A percentile compares a stretch with the other conserved stretches of the same genome.
phyloP scores from a whole-genome alignment of 2,888 invertebrate genomes.

The Troides aeacus region DNA sequence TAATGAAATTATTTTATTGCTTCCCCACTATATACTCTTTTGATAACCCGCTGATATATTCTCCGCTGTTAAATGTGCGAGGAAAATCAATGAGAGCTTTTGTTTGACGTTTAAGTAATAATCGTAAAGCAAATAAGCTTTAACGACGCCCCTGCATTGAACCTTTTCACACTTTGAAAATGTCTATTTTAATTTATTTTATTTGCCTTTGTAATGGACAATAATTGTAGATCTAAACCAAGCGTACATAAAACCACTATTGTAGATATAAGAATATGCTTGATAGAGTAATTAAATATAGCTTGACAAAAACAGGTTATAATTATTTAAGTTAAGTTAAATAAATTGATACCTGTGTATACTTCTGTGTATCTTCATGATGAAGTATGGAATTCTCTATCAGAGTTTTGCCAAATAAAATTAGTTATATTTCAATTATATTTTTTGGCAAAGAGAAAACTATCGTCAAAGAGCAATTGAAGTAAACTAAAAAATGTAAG shows the following conservation, averaged over 20 bases:
- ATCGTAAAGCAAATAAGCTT: constrained; percentile 24
- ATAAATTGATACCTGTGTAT: too few species aligned
- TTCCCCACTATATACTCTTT: constrained; percentile 8
- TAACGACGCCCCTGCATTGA: constrained; percentile 9
- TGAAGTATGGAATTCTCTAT: too few species aligned
- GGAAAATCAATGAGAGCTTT: constrained; percentile 24
- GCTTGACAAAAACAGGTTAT: too few species aligned
- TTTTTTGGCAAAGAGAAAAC: too few species aligned
- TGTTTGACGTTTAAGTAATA: constrained; percentile 12
- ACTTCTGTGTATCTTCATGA: too few species aligned
- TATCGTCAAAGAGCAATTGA: too few species aligned
- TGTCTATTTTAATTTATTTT: constrained; percentile 8
- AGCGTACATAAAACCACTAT: neutral
- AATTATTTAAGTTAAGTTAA: too few species aligned
- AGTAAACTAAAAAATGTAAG: too few species aligned
- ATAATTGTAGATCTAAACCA: constrained; percentile 4
- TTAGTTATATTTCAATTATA: too few species aligned
- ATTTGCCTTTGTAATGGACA: constrained; percentile 3
- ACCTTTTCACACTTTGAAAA: constrained; percentile 14
- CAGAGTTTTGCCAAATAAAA: too few species aligned
- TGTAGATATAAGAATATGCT: neutral
- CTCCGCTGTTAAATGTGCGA: constrained; percentile 9
- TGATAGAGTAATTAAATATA: neutral
- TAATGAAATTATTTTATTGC: constrained; percentile 31
- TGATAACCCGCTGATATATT: constrained; percentile 23